Conservation (phyloP, 2,113 vertebrate species). For the Bubo bubo region DNA sequence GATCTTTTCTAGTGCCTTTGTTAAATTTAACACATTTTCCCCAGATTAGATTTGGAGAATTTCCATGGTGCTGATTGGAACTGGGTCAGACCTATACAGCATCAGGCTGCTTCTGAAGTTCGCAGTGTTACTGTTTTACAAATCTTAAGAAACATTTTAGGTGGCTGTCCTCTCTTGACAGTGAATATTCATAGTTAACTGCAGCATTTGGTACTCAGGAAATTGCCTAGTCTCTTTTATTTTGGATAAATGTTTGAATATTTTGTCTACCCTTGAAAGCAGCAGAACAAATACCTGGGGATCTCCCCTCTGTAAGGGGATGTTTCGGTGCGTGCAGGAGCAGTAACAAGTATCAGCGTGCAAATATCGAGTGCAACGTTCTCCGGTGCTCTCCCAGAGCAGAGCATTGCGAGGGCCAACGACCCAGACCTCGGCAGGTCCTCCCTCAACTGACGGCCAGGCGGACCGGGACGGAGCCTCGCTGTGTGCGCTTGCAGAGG, state of each 20-base stretch:
- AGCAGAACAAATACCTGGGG: neutral
- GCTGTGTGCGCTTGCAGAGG: fast-evolving
- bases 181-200: neutral
- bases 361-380: neutral
- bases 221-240: neutral
- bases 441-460: fast-evolving
- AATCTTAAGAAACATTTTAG: neutral
- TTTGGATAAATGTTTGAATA: neutral
- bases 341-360: neutral
- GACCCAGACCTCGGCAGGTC: neutral
- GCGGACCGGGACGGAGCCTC: fast-evolving
- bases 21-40: neutral
- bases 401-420: fast-evolving
- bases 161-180: neutral
- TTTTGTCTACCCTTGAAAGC: neutral
- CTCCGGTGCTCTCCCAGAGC: neutral
- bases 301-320: neutral
- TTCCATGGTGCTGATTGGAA: neutral
- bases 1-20: neutral
- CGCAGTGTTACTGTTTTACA: neutral
- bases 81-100: neutral
- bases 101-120: neutral
- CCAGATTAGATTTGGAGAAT: neutral
- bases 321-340: neutral
- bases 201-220: neutral